These are phyloP conservation scores for Halisarca cf. caerulea DNA, from an alignment of 37 sponge, comb jelly and placozoan genomes.

Conservation along the genomic window DNA sequence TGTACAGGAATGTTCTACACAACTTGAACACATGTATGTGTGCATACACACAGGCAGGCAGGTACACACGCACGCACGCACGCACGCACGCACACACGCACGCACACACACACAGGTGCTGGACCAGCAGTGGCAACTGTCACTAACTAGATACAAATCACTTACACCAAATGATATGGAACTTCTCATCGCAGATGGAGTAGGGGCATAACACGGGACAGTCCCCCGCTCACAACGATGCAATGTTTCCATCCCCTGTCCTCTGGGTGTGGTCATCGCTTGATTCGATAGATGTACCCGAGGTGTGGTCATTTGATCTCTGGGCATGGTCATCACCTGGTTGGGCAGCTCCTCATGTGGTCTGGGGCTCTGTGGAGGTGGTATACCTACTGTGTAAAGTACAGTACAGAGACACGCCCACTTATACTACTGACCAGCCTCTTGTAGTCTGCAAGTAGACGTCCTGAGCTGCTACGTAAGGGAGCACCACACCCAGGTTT, in stretches of 20 bases:
- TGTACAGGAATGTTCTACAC: too few relatives aligned
- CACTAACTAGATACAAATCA: too few relatives aligned
- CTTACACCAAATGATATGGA: slow-evolving; percentile 15
- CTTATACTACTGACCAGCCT: background rate
- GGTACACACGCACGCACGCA: background rate
- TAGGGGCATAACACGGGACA: background rate
- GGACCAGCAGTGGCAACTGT: background rate
- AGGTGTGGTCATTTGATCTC: too few relatives aligned
- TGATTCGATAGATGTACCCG: too few relatives aligned
- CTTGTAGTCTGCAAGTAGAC: slow-evolving; percentile 22
- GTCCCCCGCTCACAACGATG: background rate
- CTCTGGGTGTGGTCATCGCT: too few relatives aligned
- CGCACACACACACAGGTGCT: background rate
- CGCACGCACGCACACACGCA: background rate
- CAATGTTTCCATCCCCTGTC: too few relatives aligned
- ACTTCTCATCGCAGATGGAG: slow-evolving; percentile 16
- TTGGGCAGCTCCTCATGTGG: too few relatives aligned
- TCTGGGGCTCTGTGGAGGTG: background rate
- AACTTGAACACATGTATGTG: background rate
- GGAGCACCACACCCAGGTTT: slow-evolving; percentile 58
- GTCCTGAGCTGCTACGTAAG: slow-evolving; percentile 33
- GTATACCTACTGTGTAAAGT: background rate
- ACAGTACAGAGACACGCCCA: background rate
- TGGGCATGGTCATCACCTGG: too few relatives aligned
- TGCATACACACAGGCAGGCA: too few relatives aligned